These are phyloP conservation scores for Parapsyche elsis DNA, from an alignment of 1,140 invertebrate genomes.

Conservation along the genomic window DNA sequence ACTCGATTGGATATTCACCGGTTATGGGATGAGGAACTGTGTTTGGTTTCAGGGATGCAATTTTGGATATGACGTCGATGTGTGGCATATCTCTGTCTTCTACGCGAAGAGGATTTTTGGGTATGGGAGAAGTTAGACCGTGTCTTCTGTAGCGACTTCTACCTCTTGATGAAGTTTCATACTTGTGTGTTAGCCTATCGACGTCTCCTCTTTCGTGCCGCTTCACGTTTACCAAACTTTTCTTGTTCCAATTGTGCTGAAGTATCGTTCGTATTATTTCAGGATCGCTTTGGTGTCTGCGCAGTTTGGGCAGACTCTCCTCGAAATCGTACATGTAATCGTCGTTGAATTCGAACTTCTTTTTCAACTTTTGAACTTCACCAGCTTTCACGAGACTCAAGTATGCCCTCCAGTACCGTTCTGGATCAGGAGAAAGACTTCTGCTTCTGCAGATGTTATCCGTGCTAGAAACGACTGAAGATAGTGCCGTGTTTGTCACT, in stretches of 20 bases:
- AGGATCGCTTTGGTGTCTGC: conserved; percentile 80
- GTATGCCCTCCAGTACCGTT: conserved; percentile 76
- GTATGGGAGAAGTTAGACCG: conserved; percentile 71
- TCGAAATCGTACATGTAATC: conserved; percentile 59
- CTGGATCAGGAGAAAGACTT: conserved; percentile 74
- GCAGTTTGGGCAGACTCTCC: conserved; percentile 65
- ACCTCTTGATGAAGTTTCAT: conserved; percentile 67
- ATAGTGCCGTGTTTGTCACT: conserved; percentile 34
- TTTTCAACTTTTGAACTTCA: conserved; percentile 77
- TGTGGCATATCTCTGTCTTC: conserved; percentile 85
- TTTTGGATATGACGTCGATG: conserved; percentile 88
- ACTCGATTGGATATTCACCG: conserved; percentile 64
- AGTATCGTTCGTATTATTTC: conserved; percentile 74
- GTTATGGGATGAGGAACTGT: conserved; percentile 59
- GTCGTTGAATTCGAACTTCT: conserved; percentile 75
- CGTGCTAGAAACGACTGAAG: conserved; percentile 67
- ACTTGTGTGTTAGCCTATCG: conserved; percentile 70
- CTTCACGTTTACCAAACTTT: conserved; percentile 63
- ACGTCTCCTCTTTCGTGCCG: conserved; percentile 73
- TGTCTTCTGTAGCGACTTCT: conserved; percentile 67
- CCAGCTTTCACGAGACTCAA: conserved; percentile 77
- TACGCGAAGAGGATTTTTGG: conserved; percentile 71
- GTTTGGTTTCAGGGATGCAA: conserved; percentile 75
- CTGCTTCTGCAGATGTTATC: conserved; percentile 74
- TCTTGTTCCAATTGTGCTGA: conserved; percentile 63